Percentiles rank a stretch among this genome's conserved stretches.
These are phyloP conservation scores for Fragum whitleyi DNA, from an alignment of 2,888 invertebrate genomes.

Conservation along the genomic window DNA sequence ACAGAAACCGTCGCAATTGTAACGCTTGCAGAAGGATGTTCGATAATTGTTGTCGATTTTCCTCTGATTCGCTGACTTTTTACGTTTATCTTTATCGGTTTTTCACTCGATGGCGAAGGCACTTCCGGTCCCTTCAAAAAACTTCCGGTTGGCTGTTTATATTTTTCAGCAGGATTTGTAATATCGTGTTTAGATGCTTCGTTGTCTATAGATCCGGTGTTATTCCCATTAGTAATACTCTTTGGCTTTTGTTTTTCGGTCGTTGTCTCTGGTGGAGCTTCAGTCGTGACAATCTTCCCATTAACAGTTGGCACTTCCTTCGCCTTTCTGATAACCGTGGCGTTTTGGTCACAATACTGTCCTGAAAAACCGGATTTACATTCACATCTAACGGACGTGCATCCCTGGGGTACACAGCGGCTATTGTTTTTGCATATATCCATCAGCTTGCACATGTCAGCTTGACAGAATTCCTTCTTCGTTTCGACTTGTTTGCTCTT, in stretches of 20 bases:
- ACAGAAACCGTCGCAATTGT: slow-evolving; percentile 27
- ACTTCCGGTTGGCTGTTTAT: slow-evolving; percentile 29
- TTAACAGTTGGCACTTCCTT: slow-evolving; percentile 25
- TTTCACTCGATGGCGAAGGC: slow-evolving; percentile 23
- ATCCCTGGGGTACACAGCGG: slow-evolving; percentile 26
- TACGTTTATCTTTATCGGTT: slow-evolving; percentile 31
- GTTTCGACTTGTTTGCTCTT: background rate
- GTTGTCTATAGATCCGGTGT: background rate
- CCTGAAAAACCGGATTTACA: slow-evolving; percentile 38
- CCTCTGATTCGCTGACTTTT: slow-evolving; percentile 18
- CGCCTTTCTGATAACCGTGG: slow-evolving; percentile 21
- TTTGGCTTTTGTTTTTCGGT: background rate
- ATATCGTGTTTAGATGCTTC: background rate
- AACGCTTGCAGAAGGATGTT: slow-evolving; percentile 12
- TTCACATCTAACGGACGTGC: slow-evolving; percentile 33
- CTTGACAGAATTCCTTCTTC: slow-evolving; percentile 6
- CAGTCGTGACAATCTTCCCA: slow-evolving; percentile 28
- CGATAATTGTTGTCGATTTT: slow-evolving; percentile 18
- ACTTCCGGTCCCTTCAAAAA: slow-evolving; percentile 52
- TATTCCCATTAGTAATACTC: background rate
- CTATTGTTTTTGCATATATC: slow-evolving; percentile 39
- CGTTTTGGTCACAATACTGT: slow-evolving; percentile 34
- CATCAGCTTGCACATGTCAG: slow-evolving; percentile 36
- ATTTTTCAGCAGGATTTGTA: background rate
- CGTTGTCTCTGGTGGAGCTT: background rate